Conservation (phyloP, 35 echinoderm and acorn worm genomes). For the Apostichopus californicus region DNA sequence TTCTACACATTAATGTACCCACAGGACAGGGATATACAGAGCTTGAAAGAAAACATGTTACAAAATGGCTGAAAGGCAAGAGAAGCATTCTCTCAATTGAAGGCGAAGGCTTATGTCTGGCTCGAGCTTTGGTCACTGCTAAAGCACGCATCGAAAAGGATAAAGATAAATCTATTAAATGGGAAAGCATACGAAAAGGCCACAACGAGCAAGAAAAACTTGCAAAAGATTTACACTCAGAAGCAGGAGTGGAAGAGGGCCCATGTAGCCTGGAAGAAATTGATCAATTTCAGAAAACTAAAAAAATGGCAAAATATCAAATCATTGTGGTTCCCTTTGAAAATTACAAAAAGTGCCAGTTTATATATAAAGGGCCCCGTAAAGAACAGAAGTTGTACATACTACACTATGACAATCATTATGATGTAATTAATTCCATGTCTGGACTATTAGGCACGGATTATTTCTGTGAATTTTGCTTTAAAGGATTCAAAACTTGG, state of each 20-base stretch:
- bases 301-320: conserved; percentile 1
- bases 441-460: not conserved
- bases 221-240: conserved; percentile 1
- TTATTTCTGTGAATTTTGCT: conserved; percentile 47
- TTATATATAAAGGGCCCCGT: conserved; percentile 24
- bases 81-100: conserved; percentile 27
- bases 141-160: conserved; percentile 22
- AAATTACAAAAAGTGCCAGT: conserved; percentile 2
- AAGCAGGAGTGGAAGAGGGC: not conserved
- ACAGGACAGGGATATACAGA: not conserved
- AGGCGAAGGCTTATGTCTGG: conserved; percentile 27
- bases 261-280: conserved; percentile 24
- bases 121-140: conserved; percentile 52
- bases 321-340: conserved; percentile 14
- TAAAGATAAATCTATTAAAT: not conserved
- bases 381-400: conserved; percentile 36
- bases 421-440: conserved; percentile 45
- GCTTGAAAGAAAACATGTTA: not conserved
- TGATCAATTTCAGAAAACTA: conserved; percentile 38
- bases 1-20: conserved; percentile 30
- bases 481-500: conserved; percentile 9
- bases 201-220: conserved; percentile 7
- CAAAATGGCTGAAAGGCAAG: conserved; percentile 20
- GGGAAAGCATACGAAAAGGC: conserved; percentile 39
- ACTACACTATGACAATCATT: conserved; percentile 32